phyloP scores from a whole-genome alignment of 2,888 invertebrate species.

The Cinara cedri region DNA sequence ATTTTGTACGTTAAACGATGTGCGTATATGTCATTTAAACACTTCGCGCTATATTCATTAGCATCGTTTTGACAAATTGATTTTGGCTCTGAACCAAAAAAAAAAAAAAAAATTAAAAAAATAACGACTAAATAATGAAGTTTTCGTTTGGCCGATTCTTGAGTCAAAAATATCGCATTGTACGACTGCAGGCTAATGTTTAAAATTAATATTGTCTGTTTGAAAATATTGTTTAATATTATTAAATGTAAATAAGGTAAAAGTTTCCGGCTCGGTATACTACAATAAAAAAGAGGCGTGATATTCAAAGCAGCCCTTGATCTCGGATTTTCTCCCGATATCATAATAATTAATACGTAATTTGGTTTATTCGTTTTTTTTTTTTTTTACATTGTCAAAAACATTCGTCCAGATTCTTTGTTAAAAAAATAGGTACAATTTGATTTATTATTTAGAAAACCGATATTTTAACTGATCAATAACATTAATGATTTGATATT shows the following conservation, averaged over 20 bases:
- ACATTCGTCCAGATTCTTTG: background rate
- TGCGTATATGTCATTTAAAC: conserved; percentile 13
- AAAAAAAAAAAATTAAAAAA: too few relatives aligned
- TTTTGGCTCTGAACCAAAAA: conserved; percentile 35
- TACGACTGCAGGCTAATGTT: background rate
- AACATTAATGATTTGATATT: too few relatives aligned
- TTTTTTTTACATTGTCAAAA: conserved; percentile 16
- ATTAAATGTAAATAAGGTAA: conserved; percentile 32
- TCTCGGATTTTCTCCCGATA: conserved; percentile 12
- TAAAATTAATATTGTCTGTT: conserved; percentile 33
- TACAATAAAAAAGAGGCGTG: conserved; percentile 12
- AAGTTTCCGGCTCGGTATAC: conserved; percentile 11
- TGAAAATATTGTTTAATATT: conserved; percentile 1
- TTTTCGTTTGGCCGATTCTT: conserved; percentile 18
- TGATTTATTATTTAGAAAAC: background rate
- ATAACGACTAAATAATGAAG: conserved; percentile 36
- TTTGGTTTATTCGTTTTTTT: background rate
- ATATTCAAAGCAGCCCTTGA: background rate
- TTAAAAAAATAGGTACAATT: background rate
- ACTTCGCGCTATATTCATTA: conserved; percentile 25
- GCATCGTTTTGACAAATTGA: conserved; percentile 45
- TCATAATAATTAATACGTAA: background rate
- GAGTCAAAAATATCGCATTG: conserved; percentile 22
- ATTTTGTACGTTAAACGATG: background rate
- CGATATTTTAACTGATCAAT: background rate